phyloP scores from a whole-genome alignment of 2,113 vertebrate genomes.

The Amblyornis subalaris region DNA sequence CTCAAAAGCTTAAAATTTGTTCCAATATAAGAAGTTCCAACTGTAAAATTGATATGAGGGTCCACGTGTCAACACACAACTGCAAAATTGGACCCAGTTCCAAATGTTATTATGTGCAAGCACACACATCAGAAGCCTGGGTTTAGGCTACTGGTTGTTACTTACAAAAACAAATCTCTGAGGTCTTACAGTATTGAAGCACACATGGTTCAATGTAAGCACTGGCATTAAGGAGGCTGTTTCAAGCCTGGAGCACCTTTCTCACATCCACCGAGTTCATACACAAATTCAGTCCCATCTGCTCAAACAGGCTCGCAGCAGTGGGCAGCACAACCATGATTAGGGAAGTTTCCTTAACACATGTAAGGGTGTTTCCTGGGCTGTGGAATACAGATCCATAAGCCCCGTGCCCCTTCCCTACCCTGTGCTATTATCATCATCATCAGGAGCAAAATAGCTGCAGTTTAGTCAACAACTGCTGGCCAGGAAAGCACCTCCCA shows the following conservation, averaged over 20 bases:
- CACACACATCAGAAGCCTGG: background rate
- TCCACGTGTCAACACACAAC: background rate
- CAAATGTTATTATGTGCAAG: background rate
- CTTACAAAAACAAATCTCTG: background rate
- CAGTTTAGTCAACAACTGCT: background rate
- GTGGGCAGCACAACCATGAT: background rate
- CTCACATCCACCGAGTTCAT: background rate
- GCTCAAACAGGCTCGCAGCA: background rate
- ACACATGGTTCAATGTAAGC: background rate
- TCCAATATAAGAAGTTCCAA: background rate
- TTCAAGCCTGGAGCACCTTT: background rate
- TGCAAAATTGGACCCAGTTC: background rate
- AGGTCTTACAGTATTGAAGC: background rate
- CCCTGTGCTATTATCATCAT: background rate
- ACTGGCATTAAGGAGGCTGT: background rate
- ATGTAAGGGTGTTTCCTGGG: background rate
- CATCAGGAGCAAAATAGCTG: background rate
- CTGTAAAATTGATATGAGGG: background rate
- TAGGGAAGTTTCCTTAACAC: background rate
- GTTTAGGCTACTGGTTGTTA: background rate
- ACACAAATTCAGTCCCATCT: background rate
- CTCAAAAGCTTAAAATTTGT: background rate
- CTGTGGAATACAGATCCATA: background rate
- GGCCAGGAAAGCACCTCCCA: background rate
- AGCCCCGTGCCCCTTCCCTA: background rate